Conservation (phyloP, 2,113 vertebrate genomes). For the Hipposideros armiger region DNA sequence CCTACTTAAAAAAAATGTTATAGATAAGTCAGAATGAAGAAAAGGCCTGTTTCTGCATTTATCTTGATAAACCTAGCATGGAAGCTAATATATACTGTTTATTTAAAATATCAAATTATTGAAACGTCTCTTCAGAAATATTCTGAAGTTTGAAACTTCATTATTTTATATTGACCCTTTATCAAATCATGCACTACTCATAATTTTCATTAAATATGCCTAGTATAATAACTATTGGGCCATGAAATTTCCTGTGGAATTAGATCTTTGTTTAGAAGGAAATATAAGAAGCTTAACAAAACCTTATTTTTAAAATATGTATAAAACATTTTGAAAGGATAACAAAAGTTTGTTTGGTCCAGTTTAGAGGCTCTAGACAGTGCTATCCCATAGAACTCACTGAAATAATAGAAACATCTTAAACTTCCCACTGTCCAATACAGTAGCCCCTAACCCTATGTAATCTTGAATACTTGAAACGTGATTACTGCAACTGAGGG, state of each 20-base stretch:
- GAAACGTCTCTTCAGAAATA: not conserved
- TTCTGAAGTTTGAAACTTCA: slow-evolving; percentile 1
- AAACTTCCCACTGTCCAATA: not conserved
- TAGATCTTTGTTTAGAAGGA: not conserved
- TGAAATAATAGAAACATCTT: not conserved
- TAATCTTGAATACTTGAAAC: not conserved
- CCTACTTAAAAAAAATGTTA: not conserved
- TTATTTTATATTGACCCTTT: not conserved
- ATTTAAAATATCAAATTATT: slow-evolving; percentile 7
- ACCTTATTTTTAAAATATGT: not conserved
- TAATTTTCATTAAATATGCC: not conserved
- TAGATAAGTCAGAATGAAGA: not conserved
- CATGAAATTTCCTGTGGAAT: not conserved
- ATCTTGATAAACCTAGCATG: not conserved
- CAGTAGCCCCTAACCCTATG: not conserved
- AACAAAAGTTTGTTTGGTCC: not conserved
- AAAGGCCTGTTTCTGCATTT: not conserved
- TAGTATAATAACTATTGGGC: not conserved
- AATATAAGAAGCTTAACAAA: not conserved
- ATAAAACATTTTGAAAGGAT: not conserved
- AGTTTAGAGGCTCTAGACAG: not conserved
- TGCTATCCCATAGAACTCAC: not conserved
- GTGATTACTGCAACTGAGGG: not conserved
- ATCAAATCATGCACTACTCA: not conserved
- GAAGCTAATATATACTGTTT: not conserved